Evolutionary conservation across 1,140 invertebrate species (phyloP).

Genomic region (Drosophila ambigua): DNA sequence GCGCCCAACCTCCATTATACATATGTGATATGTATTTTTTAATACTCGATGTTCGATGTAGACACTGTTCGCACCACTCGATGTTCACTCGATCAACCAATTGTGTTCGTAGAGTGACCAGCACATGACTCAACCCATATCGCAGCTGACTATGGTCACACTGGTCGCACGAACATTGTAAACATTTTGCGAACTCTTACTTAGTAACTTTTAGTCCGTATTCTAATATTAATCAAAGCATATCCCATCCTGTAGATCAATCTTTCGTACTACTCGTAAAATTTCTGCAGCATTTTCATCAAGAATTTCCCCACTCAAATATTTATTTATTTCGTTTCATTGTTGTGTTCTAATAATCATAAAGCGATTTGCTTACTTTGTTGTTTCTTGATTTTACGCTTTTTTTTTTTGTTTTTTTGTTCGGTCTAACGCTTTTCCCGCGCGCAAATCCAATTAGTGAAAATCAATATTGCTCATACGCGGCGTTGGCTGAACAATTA

Average conservation of each 20-base stretch:
- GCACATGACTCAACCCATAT: too few species aligned
- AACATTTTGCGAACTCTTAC: too few species aligned
- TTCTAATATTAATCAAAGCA: too few species aligned
- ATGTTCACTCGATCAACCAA: constrained; percentile 6
- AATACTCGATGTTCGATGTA: constrained; percentile 12
- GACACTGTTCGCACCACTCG: constrained; percentile 25
- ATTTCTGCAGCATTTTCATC: too few species aligned
- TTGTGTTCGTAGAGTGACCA: too few species aligned
- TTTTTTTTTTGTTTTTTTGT: not conserved
- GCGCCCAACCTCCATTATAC: not conserved
- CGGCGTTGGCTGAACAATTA: constrained; percentile 63
- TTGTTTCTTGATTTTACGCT: constrained; percentile 6
- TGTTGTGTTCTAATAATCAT: constrained; percentile 56
- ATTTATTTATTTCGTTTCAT: constrained; percentile 44
- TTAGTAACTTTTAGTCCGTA: too few species aligned
- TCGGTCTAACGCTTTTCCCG: constrained; percentile 48
- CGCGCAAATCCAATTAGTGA: constrained; percentile 75
- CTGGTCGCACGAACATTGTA: too few species aligned
- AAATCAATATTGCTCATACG: constrained; percentile 80
- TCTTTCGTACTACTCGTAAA: too few species aligned
- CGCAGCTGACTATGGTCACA: too few species aligned
- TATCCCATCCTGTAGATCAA: too few species aligned
- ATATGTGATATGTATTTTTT: not conserved
- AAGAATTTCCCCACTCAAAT: too few species aligned
- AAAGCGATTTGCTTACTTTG: constrained; percentile 49